phyloP scores from a whole-genome alignment of 2,797 vertebrate genomes.

The Microcaecilia unicolor region DNA sequence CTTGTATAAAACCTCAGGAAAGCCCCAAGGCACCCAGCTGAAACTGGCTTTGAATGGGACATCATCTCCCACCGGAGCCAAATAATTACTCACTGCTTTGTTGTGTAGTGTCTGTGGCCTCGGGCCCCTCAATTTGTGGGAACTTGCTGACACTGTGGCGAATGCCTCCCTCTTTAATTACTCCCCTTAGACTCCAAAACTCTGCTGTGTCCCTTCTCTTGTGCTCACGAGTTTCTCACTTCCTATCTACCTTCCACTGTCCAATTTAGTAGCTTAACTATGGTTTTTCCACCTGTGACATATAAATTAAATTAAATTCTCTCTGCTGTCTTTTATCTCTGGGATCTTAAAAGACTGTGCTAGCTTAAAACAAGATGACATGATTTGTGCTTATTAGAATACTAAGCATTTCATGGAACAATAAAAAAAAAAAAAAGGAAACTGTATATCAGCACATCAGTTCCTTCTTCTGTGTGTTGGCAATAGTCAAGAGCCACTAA shows the following conservation, averaged over 20 bases:
- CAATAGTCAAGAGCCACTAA: too few relatives aligned
- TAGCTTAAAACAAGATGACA: too few relatives aligned
- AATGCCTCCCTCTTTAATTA: constrained; percentile 58
- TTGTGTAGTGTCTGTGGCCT: constrained; percentile 62
- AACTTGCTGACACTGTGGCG: constrained; percentile 53
- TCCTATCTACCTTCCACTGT: constrained; percentile 24
- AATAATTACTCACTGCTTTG: constrained; percentile 65
- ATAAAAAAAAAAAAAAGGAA: too few relatives aligned
- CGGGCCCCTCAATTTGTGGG: constrained; percentile 61
- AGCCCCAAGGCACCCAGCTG: constrained; percentile 36
- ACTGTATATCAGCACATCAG: too few relatives aligned
- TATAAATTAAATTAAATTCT: too few relatives aligned
- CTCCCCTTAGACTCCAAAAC: constrained; percentile 42
- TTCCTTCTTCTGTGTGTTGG: too few relatives aligned
- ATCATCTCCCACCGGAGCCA: constrained; percentile 62
- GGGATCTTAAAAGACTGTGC: too few relatives aligned
- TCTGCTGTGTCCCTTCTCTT: constrained; percentile 36
- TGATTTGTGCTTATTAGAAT: too few relatives aligned
- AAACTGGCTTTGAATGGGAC: constrained; percentile 43
- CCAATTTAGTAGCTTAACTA: too few relatives aligned
- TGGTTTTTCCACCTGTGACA: too few relatives aligned
- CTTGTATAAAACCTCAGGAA: constrained; percentile 15
- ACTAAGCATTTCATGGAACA: too few relatives aligned
- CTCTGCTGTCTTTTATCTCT: too few relatives aligned
- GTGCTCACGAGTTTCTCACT: constrained; percentile 44